phyloP scores from a whole-genome alignment of 30 jellyfish, hydroid and myxozoan species.

The Morbakka virulenta region DNA sequence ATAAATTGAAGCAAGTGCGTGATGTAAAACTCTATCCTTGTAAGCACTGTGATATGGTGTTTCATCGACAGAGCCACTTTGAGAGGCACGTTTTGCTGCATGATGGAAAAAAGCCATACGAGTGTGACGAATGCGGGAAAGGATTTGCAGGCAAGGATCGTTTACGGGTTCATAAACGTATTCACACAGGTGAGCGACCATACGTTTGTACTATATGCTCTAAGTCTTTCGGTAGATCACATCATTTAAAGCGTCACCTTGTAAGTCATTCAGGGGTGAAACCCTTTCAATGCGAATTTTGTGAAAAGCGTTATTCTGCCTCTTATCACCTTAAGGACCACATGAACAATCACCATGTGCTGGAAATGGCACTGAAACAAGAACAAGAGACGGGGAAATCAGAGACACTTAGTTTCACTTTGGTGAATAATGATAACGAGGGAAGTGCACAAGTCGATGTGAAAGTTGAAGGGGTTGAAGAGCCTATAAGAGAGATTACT shows the following conservation, averaged over 20 bases:
- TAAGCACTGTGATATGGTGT: not conserved
- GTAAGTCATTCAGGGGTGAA: constrained; percentile 51
- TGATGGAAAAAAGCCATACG: constrained; percentile 34
- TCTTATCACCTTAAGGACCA: not conserved
- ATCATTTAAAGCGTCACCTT: constrained; percentile 54
- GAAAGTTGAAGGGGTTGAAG: not conserved
- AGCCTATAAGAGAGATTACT: not conserved
- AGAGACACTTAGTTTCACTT: not conserved
- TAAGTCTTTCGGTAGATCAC: constrained; percentile 40
- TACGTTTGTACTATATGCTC: constrained; percentile 41
- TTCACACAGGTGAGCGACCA: constrained; percentile 65
- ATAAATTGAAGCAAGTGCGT: not conserved
- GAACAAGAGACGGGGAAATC: not conserved
- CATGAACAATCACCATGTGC: not conserved
- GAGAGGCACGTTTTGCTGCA: not conserved
- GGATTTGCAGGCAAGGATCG: constrained; percentile 49
- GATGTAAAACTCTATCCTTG: not conserved
- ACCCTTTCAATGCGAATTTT: constrained; percentile 70
- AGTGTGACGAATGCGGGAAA: constrained; percentile 50
- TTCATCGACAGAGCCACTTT: not conserved
- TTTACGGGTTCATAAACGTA: constrained; percentile 43
- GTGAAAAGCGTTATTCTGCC: constrained; percentile 41
- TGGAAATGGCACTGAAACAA: not conserved
- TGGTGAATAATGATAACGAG: not conserved
- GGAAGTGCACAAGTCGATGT: not conserved